Evolutionary conservation across 1,140 invertebrate genomes (phyloP).

Genomic region (Drosophila kanapiae): DNA sequence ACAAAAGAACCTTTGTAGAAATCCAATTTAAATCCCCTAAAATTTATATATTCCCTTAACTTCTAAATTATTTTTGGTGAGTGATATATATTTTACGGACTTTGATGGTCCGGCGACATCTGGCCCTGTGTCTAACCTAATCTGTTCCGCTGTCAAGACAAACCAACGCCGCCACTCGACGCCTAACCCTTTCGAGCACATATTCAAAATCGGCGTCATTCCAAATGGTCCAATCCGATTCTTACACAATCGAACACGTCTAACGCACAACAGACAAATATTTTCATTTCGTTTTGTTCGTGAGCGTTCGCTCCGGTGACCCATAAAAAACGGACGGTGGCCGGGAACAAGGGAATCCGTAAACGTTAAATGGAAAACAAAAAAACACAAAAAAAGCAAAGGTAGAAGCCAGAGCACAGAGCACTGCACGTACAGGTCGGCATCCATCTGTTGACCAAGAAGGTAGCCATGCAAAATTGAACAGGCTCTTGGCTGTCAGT

Average conservation of each 20-base stretch:
- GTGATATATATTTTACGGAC: not conserved
- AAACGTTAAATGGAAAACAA: conserved; percentile 13
- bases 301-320: conserved; percentile 42
- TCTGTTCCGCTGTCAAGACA: conserved; percentile 6
- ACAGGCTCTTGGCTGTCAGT: conserved; percentile 39
- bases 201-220: conserved; percentile 30
- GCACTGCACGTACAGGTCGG: conserved; percentile 11
- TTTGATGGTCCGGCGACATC: not conserved
- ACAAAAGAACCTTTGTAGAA: not conserved
- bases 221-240: conserved; percentile 36
- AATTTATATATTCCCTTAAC: not conserved
- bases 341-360: conserved; percentile 2
- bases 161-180: not conserved
- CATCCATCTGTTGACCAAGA: conserved; percentile 51
- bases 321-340: conserved; percentile 29
- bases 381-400: not conserved
- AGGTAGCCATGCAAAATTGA: conserved; percentile 53
- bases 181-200: conserved; percentile 18
- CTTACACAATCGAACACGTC: conserved; percentile 44
- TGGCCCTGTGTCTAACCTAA: not conserved
- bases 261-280: conserved; percentile 49
- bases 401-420: conserved; percentile 8
- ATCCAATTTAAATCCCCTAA: not conserved
- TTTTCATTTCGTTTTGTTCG: conserved; percentile 45
- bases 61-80: not conserved